These are phyloP conservation scores for Ophion obscuratus DNA, from an alignment of 2,888 invertebrate species.

Conservation along the genomic window DNA sequence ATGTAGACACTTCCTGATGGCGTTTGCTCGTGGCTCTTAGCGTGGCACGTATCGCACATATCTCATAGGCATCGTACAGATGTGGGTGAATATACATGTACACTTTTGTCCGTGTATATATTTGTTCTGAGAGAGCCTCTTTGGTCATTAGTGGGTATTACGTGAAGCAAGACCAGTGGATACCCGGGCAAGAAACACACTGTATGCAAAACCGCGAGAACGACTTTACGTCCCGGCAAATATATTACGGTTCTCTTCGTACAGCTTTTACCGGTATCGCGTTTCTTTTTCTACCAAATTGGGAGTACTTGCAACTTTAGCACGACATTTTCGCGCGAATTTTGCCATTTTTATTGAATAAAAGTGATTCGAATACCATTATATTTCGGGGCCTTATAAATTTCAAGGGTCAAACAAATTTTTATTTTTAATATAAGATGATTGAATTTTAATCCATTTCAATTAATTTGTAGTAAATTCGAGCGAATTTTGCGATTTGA, in stretches of 20 bases:
- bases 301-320: too few species aligned
- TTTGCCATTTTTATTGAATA: too few species aligned
- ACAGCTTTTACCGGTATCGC: conserved; percentile 35
- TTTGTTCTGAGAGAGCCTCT: conserved; percentile 16
- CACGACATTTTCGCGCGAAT: too few species aligned
- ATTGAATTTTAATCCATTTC: too few species aligned
- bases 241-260: conserved; percentile 38
- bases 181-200: conserved; percentile 2
- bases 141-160: conserved; percentile 57
- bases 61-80: conserved; percentile 22
- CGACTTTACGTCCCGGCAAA: conserved; percentile 33
- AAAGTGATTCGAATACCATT: too few species aligned
- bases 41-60: conserved; percentile 27
- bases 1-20: conserved; percentile 49
- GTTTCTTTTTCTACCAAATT: background rate
- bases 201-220: conserved; percentile 51
- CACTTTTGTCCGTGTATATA: background rate
- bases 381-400: too few species aligned
- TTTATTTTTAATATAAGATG: too few species aligned
- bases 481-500: too few species aligned
- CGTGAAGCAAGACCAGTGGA: conserved; percentile 28
- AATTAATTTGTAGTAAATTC: too few species aligned
- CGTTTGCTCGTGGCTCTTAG: conserved; percentile 28
- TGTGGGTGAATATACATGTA: background rate
- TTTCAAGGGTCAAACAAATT: too few species aligned